phyloP scores from a whole-genome alignment of 2,797 vertebrate genomes.

The Pseudochirops cupreus region DNA sequence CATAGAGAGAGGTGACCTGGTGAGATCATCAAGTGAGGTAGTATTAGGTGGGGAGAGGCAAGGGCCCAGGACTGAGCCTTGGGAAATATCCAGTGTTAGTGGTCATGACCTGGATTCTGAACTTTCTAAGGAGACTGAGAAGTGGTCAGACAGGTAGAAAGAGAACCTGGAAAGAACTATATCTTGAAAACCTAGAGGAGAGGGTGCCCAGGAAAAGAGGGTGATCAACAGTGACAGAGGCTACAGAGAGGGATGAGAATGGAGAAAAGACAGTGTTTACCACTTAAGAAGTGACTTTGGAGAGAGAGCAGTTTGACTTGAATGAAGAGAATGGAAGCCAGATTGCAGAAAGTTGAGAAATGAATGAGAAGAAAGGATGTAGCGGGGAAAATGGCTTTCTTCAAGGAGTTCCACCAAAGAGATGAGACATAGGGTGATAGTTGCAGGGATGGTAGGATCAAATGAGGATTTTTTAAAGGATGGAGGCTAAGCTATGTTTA shows the following conservation, averaged over 20 bases:
- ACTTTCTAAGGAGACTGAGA: neutral
- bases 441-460: neutral
- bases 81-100: neutral
- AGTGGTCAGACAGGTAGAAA: neutral
- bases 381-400: neutral
- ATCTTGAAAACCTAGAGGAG: neutral
- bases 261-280: neutral
- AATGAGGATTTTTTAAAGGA: too few species aligned
- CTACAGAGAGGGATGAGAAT: neutral
- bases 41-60: neutral
- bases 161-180: neutral
- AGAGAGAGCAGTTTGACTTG: neutral
- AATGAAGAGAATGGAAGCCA: neutral
- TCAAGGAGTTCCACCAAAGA: neutral
- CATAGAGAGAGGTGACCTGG: neutral
- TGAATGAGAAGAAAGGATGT: neutral
- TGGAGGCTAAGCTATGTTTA: too few species aligned
- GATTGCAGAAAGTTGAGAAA: neutral
- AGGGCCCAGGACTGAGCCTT: neutral
- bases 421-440: neutral
- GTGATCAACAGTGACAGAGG: neutral
- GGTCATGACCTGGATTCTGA: neutral
- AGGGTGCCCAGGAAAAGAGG: neutral
- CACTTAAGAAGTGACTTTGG: neutral
- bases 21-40: neutral